Conservation (phyloP, 2,888 invertebrate genomes). For the Scelioninae gen. 2 region DNA sequence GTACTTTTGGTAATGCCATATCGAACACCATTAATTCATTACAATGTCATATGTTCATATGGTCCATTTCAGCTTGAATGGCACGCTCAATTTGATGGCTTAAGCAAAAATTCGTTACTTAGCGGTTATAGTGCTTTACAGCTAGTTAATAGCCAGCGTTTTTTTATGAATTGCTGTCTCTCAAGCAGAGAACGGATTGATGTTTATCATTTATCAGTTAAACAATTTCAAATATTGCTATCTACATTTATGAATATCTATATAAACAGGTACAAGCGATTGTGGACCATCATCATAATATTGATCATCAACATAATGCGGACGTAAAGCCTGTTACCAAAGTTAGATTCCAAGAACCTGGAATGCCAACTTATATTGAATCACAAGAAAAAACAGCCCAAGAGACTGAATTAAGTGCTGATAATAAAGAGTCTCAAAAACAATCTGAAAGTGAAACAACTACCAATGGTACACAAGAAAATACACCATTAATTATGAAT, state of each 20-base stretch:
- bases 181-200: slow-evolving; percentile 41
- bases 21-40: slow-evolving; percentile 46
- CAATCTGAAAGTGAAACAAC: slow-evolving; percentile 45
- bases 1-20: slow-evolving; percentile 49
- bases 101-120: slow-evolving; percentile 68
- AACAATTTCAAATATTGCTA: neutral
- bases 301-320: slow-evolving; percentile 90
- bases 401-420: slow-evolving; percentile 68
- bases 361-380: slow-evolving; percentile 68
- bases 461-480: slow-evolving; percentile 71
- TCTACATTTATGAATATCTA: slow-evolving; percentile 4
- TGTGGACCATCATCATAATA: slow-evolving; percentile 91
- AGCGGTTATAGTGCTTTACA: slow-evolving; percentile 69
- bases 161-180: slow-evolving; percentile 49
- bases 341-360: slow-evolving; percentile 91
- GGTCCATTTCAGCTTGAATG: slow-evolving; percentile 70
- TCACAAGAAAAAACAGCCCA: slow-evolving; percentile 67
- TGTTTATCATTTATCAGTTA: slow-evolving; percentile 44
- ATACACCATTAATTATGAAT: slow-evolving; percentile 65
- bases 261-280: slow-evolving; percentile 90
- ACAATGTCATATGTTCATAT: slow-evolving; percentile 53
- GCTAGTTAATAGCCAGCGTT: slow-evolving; percentile 65
- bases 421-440: slow-evolving; percentile 63
- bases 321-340: slow-evolving; percentile 86
- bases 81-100: slow-evolving; percentile 72